Conservation (phyloP, 2,888 invertebrate species). For the Pyrocoelia pectoralis region DNA sequence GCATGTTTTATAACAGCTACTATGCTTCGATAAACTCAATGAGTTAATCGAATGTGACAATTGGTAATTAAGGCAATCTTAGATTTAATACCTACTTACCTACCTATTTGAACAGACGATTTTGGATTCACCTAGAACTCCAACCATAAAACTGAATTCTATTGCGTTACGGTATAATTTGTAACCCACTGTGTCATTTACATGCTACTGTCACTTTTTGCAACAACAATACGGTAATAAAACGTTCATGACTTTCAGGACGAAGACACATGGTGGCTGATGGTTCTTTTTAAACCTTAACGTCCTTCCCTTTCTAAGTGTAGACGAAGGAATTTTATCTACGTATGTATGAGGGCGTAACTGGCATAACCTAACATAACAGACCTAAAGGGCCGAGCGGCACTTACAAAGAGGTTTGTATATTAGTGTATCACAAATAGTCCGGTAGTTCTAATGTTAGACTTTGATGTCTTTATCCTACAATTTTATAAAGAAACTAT, state of each 20-base stretch:
- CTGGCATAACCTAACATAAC: constrained; percentile 32
- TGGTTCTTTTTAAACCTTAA: constrained; percentile 21
- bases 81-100: constrained; percentile 2
- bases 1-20: constrained; percentile 33
- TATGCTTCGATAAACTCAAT: constrained; percentile 26
- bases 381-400: constrained; percentile 27
- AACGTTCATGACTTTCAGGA: constrained; percentile 38
- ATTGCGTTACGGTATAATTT: constrained; percentile 36
- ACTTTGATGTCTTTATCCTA: constrained; percentile 38
- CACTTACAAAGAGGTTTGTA: constrained; percentile 32
- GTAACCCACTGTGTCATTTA: constrained; percentile 35
- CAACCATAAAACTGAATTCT: constrained; percentile 26
- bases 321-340: no score
- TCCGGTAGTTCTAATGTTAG: constrained; percentile 29
- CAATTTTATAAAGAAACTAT: constrained; percentile 31
- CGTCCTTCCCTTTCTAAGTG: no score
- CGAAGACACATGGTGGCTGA: constrained; percentile 28
- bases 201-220: constrained; percentile 34
- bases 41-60: constrained; percentile 27
- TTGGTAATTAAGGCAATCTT: constrained; percentile 26
- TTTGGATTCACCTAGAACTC: not conserved
- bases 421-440: constrained; percentile 22
- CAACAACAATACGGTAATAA: constrained; percentile 37
- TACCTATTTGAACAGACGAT: no score
- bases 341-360: constrained; percentile 29